phyloP scores from a whole-genome alignment of 2,888 invertebrate genomes.

The Chalcis sispes region DNA sequence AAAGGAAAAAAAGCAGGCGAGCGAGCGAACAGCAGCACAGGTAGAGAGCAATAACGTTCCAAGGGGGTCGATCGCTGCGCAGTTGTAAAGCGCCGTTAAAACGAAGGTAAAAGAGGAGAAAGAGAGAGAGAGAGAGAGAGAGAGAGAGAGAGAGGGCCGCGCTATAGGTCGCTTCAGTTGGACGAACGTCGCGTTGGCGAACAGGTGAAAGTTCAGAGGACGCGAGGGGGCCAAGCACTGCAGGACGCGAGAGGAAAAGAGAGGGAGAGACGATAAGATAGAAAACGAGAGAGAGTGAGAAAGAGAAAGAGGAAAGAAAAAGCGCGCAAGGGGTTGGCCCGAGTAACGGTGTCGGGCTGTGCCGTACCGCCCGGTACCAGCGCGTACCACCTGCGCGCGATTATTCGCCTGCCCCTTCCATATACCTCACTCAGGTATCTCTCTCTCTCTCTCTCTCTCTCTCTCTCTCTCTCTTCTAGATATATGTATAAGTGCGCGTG shows the following conservation, averaged over 20 bases:
- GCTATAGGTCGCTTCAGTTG: too few relatives aligned
- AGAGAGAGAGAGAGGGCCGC: too few relatives aligned
- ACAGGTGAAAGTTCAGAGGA: conserved; percentile 35
- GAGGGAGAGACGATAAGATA: conserved; percentile 23
- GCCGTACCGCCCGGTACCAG: conserved; percentile 70
- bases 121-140: too few relatives aligned
- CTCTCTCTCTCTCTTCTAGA: too few relatives aligned
- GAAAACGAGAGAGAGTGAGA: conserved; percentile 39
- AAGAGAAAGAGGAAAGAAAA: conserved; percentile 57
- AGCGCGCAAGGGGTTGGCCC: too few relatives aligned
- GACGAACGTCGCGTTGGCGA: background rate
- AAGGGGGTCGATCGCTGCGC: too few relatives aligned
- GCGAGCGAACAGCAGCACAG: too few relatives aligned
- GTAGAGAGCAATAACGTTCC: too few relatives aligned
- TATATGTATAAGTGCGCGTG: too few relatives aligned
- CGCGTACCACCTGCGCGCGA: conserved; percentile 66
- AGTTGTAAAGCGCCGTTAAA: background rate
- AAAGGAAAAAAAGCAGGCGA: too few relatives aligned
- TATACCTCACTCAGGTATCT: conserved; percentile 2
- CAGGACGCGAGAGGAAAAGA: conserved; percentile 24
- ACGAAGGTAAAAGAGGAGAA: too few relatives aligned
- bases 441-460: conserved; percentile 47
- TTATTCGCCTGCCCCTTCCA: conserved; percentile 3
- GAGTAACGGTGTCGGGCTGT: conserved; percentile 71
- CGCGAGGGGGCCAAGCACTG: too few relatives aligned